These are phyloP conservation scores for Reticulitermes speratus DNA, from an alignment of 1,140 invertebrate species.

Conservation along the genomic window DNA sequence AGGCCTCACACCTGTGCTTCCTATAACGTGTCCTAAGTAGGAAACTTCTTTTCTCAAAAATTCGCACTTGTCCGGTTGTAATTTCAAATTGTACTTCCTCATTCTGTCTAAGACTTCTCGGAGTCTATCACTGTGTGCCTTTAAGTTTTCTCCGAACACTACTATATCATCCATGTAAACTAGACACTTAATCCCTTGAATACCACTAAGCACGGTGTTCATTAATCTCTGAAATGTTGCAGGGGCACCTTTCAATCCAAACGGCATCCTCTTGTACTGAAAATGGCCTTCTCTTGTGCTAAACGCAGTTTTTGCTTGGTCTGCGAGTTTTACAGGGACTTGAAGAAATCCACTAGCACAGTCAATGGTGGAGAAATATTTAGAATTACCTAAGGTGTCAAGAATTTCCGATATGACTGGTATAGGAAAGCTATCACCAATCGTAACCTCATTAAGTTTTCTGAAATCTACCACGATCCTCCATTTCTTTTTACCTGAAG, in stretches of 20 bases:
- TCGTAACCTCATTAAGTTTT: constrained; percentile 41
- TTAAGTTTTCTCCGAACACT: constrained; percentile 43
- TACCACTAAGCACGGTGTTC: constrained; percentile 43
- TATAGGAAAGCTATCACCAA: constrained; percentile 51
- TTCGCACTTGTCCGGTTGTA: constrained; percentile 51
- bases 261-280: constrained; percentile 44
- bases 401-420: constrained; percentile 52
- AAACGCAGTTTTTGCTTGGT: constrained; percentile 51
- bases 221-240: constrained; percentile 42
- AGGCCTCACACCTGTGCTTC: constrained; percentile 46
- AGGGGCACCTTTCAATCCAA: constrained; percentile 42
- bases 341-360: constrained; percentile 53
- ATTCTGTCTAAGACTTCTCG: constrained; percentile 45
- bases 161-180: constrained; percentile 51
- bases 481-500: constrained; percentile 46
- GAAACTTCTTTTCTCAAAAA: constrained; percentile 49
- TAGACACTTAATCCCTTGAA: constrained; percentile 41
- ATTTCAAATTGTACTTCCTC: constrained; percentile 45
- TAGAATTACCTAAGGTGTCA: constrained; percentile 44
- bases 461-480: constrained; percentile 47
- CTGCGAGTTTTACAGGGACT: constrained; percentile 44
- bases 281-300: constrained; percentile 43
- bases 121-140: constrained; percentile 41
- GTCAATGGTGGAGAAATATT: constrained; percentile 50
- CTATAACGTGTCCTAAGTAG: constrained; percentile 49